These are phyloP conservation scores for Neodiprion pinetum DNA, from an alignment of 1,140 invertebrate genomes.

Conservation along the genomic window DNA sequence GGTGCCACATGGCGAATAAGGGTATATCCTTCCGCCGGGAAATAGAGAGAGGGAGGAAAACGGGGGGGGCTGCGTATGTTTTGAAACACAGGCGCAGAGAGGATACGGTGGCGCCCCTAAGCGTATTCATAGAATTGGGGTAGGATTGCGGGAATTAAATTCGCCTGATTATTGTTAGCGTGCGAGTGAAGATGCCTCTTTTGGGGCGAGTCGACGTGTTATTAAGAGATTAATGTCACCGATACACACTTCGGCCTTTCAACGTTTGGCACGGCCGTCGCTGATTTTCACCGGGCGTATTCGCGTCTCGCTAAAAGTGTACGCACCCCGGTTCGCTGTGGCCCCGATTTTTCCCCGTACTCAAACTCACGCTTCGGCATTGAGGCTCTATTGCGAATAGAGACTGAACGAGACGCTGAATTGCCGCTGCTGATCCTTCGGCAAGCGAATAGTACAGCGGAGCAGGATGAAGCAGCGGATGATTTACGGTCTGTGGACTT, in stretches of 20 bases:
- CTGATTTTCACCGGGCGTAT: background rate
- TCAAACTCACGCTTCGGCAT: no score
- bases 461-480: no score
- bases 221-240: constrained; percentile 5
- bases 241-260: background rate
- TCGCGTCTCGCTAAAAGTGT: background rate
- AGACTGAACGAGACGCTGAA: no score
- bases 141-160: constrained; percentile 47
- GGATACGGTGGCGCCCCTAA: constrained; percentile 28
- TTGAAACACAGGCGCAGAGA: no score
- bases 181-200: constrained; percentile 37
- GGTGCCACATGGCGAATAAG: constrained; percentile 43
- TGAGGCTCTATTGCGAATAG: no score
- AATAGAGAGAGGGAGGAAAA: background rate
- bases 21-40: constrained; percentile 37
- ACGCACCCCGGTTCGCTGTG: no score
- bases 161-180: constrained; percentile 48
- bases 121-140: constrained; percentile 48
- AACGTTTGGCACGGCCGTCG: background rate
- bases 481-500: no score
- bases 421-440: no score
- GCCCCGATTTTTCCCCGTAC: no score
- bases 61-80: background rate
- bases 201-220: constrained; percentile 17
- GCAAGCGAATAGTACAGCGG: no score